phyloP scores from a whole-genome alignment of 2,113 vertebrate species.

The Thunnus thynnus region DNA sequence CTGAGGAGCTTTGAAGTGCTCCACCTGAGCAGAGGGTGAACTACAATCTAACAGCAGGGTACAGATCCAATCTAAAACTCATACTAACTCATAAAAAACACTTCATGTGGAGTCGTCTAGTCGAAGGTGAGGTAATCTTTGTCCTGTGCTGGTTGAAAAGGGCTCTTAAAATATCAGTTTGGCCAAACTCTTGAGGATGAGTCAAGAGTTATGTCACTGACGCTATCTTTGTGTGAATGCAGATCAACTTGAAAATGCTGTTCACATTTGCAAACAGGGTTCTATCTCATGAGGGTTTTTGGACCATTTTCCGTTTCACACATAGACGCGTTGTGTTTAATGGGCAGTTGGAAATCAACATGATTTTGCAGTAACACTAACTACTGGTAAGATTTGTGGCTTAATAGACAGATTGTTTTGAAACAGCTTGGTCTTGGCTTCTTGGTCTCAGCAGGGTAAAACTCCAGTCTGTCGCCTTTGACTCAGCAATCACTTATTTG shows the following conservation, averaged over 20 bases:
- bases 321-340: too few species aligned
- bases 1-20: conserved; percentile 21
- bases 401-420: background rate
- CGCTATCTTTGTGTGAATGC: background rate
- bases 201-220: background rate
- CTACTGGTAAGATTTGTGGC: background rate
- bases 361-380: background rate
- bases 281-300: background rate
- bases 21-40: conserved; percentile 1
- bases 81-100: background rate
- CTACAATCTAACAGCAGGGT: conserved; percentile 8
- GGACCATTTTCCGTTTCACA: background rate
- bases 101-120: background rate
- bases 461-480: background rate
- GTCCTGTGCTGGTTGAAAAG: background rate
- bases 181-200: background rate
- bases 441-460: background rate
- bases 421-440: background rate
- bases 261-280: background rate
- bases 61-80: conserved; percentile 20
- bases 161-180: conserved; percentile 3
- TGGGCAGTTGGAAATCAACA: background rate
- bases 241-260: background rate
- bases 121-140: conserved; percentile 9
- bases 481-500: background rate